Base-by-base conservation (phyloP, 2,888 invertebrate genomes). In the Linnaemya tessellans region DNA sequence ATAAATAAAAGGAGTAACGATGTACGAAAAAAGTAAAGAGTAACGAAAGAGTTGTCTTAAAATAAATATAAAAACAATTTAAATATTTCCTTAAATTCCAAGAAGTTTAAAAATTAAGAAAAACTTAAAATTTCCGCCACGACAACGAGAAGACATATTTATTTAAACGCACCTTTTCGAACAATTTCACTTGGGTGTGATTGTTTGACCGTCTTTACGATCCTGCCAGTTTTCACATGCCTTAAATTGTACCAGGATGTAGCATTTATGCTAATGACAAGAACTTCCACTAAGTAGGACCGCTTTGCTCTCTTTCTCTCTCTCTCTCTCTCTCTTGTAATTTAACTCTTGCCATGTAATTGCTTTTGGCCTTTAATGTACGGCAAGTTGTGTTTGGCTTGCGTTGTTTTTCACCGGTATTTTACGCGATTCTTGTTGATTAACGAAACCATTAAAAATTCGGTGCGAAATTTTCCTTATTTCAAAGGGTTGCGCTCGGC, bases 131-230 rank as follows among this genome's bases (percentile, higher is more conserved):
- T 51, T 25, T 74, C 20, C 7, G 20, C 38, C 41, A 46, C 25
- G 15, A 8, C 35, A 56, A 35, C 13, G 15, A 46, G 10, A 1
- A 60, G 5, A 11, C 25, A 41, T 7, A 20, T 51, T 51, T 20
- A 20, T 51, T 51, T 20, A 51, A 51, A 20, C 7, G 10, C 9
- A 10, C 41, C 9, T 18, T 35, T 30, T 58, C 10, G 22, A 51
- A 35, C 71, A 83, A 75, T 84, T 86, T 84, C 65, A 68, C 70
- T 81, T 87, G 88, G 88, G 88, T 84, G 87, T 87, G 88, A 87
- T 80, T 85, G 84, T 80, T 84, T 84, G 67, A 35, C 11, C 51
- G 84, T 80, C 80, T 60, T 85, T 85, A 85, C 75, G 65, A 71
- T 80, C 41, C 74, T 70, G 82, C 65, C 65, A 65, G 10, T 25